A percentile compares a stretch with the other conserved stretches of the same genome.
These are phyloP conservation scores for Mesaphorura yosii DNA, from an alignment of 1,140 invertebrate species.

Conservation along the genomic window DNA sequence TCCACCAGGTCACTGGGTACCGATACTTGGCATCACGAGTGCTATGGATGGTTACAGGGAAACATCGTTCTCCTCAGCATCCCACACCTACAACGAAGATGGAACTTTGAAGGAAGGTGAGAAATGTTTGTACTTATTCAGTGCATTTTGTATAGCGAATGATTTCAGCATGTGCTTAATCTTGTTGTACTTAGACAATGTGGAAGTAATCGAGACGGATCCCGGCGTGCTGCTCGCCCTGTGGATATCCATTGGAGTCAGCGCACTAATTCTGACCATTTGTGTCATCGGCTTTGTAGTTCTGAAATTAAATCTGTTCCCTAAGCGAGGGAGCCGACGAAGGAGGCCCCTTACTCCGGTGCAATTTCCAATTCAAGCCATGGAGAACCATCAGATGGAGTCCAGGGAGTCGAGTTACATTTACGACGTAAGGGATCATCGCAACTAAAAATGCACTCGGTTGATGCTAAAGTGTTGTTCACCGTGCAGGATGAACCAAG, in stretches of 20 bases:
- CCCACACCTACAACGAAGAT: constrained; percentile 30
- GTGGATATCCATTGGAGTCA: constrained; percentile 48
- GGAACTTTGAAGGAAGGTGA: not conserved
- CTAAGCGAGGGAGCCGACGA: constrained; percentile 39
- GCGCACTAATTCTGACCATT: constrained; percentile 45
- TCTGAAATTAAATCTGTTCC: constrained; percentile 43
- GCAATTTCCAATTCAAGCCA: not conserved
- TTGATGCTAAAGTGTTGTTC: not conserved
- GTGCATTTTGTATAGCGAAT: no score
- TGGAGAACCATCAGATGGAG: constrained; percentile 22
- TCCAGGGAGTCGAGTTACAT: constrained; percentile 13
- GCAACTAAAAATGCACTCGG: no score
- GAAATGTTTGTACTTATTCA: no score
- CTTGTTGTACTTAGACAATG: no score
- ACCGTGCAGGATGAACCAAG: constrained; percentile 13
- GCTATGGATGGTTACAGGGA: constrained; percentile 49
- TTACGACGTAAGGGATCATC: constrained; percentile 7
- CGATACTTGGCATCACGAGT: constrained; percentile 61
- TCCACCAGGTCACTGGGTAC: constrained; percentile 48
- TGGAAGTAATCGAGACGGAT: constrained; percentile 19
- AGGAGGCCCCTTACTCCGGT: not conserved
- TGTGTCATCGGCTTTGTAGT: constrained; percentile 49
- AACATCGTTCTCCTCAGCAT: constrained; percentile 52
- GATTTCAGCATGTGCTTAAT: no score
- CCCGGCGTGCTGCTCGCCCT: constrained; percentile 40